Percentiles rank a stretch among this genome's conserved stretches.
phyloP scores from a whole-genome alignment of 1,140 invertebrate genomes.

The Aphidius gifuensis region DNA sequence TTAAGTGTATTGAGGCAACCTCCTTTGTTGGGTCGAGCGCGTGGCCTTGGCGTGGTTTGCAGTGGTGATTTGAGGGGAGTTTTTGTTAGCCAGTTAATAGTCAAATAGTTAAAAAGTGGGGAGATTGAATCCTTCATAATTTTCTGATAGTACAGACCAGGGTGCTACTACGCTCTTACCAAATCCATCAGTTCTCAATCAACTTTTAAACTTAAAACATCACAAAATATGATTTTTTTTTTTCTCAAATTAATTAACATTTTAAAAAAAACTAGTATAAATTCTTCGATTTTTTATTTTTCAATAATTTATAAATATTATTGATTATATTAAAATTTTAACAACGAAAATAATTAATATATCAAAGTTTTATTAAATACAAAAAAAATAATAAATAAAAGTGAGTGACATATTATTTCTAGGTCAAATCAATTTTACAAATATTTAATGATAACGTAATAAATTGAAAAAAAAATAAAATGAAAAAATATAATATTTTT shows the following conservation, averaged over 20 bases:
- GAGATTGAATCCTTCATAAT: slow-evolving; percentile 1
- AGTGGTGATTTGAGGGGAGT: slow-evolving; percentile 7
- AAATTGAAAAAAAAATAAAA: too few relatives aligned
- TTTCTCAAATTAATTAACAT: too few relatives aligned
- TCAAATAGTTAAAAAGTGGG: slow-evolving; percentile 7
- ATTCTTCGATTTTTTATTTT: too few relatives aligned
- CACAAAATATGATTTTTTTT: not conserved
- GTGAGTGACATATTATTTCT: too few relatives aligned
- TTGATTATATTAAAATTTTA: too few relatives aligned
- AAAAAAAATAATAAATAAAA: not conserved
- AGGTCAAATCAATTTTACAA: too few relatives aligned
- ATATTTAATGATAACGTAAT: too few relatives aligned
- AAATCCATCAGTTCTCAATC: slow-evolving; percentile 29
- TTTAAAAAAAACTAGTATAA: too few relatives aligned
- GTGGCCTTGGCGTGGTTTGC: slow-evolving; percentile 24
- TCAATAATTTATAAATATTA: too few relatives aligned
- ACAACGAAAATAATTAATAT: too few relatives aligned
- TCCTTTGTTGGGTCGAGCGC: not conserved
- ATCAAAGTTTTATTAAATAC: too few relatives aligned
- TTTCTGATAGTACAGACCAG: slow-evolving; percentile 21
- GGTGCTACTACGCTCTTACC: slow-evolving; percentile 21
- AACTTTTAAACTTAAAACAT: slow-evolving; percentile 21
- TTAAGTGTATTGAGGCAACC: not conserved
- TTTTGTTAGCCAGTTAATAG: not conserved
- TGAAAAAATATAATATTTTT: too few relatives aligned